Evolutionary conservation across 2,113 vertebrate genomes (phyloP).

Genomic region (Glaucidium brasilianum): DNA sequence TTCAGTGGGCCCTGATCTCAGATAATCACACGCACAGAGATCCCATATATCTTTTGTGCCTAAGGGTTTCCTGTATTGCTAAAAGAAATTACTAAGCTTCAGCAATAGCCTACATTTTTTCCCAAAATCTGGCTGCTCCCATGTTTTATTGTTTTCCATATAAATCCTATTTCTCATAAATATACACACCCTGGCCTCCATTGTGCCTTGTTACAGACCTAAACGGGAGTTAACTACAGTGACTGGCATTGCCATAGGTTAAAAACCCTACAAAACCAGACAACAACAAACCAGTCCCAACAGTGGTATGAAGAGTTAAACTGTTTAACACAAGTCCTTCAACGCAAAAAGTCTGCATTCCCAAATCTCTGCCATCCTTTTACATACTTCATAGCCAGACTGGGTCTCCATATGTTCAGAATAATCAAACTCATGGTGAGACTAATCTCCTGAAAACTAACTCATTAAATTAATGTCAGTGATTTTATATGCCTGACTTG

Average conservation of each 20-base stretch:
- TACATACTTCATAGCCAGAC: slow-evolving; percentile 23
- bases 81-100: background rate
- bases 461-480: background rate
- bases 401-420: slow-evolving; percentile 24
- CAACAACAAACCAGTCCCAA: background rate
- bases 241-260: background rate
- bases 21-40: background rate
- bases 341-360: background rate
- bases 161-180: background rate
- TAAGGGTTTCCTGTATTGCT: background rate
- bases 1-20: background rate
- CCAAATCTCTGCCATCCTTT: background rate
- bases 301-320: background rate
- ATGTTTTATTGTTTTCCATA: background rate
- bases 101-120: background rate
- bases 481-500: background rate
- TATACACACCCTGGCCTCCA: background rate
- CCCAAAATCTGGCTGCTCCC: background rate
- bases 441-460: slow-evolving; percentile 33
- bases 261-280: background rate
- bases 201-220: background rate
- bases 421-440: slow-evolving; percentile 14
- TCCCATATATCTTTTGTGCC: background rate
- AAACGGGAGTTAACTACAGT: background rate
- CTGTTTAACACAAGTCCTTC: background rate